Percentiles rank a stretch among this genome's conserved stretches.
Evolutionary conservation across 2,888 invertebrate species (phyloP).

Genomic region (Fabriciana adippe): DNA sequence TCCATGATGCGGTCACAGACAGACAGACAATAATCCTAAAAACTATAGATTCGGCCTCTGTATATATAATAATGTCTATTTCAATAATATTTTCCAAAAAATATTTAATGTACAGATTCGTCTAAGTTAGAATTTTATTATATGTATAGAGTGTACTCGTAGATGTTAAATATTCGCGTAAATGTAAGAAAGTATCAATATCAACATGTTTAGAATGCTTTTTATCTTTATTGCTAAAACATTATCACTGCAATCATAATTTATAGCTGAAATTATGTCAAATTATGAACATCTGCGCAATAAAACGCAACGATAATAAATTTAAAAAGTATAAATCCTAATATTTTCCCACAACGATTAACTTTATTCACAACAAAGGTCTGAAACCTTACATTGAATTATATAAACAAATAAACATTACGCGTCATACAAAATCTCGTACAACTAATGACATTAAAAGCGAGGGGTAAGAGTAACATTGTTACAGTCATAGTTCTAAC

Average conservation of each 20-base stretch:
- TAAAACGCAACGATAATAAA: conserved; percentile 63
- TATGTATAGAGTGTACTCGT: too few species aligned
- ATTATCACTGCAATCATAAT: conserved; percentile 10
- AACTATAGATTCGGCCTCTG: too few species aligned
- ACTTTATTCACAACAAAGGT: conserved; percentile 59
- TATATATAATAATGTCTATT: too few species aligned
- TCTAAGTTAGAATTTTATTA: too few species aligned
- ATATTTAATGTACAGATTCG: too few species aligned
- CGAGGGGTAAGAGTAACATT: conserved; percentile 78
- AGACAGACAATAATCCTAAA: too few species aligned
- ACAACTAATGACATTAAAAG: conserved; percentile 79
- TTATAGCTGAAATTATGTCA: conserved; percentile 1
- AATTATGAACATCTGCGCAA: conserved; percentile 48
- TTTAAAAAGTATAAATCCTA: conserved; percentile 55
- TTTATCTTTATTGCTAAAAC: neutral
- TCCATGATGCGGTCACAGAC: too few species aligned
- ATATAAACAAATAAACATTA: conserved; percentile 79
- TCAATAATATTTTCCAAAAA: too few species aligned
- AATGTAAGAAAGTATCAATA: too few species aligned
- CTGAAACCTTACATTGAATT: conserved; percentile 69
- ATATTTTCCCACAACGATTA: conserved; percentile 78
- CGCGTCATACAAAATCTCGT: conserved; percentile 75
- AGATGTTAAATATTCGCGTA: too few species aligned
- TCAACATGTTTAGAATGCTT: too few species aligned
- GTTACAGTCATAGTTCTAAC: conserved; percentile 73